A percentile compares a stretch with the other conserved stretches of the same genome.
Conservation (phyloP, 2,113 vertebrate genomes). For the Sinocyclocheilus anshuiensis region DNA sequence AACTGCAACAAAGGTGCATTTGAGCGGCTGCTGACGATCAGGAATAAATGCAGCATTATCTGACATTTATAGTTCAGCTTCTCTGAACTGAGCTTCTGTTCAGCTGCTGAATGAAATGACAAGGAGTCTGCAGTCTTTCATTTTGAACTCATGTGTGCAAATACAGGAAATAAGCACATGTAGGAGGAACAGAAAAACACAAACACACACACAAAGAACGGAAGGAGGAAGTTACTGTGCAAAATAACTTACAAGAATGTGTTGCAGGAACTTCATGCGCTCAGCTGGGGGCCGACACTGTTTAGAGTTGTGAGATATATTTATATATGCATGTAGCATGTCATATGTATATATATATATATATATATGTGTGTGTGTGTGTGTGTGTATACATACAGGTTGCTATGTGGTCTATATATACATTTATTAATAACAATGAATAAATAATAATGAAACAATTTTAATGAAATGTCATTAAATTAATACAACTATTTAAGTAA, state of each 20-base stretch:
- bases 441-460: no score
- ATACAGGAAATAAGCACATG: constrained; percentile 53
- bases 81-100: not conserved
- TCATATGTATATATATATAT: no score
- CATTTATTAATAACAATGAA: no score
- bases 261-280: not conserved
- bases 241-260: constrained; percentile 19
- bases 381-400: no score
- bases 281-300: not conserved
- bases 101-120: no score
- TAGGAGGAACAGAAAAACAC: constrained; percentile 63
- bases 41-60: not conserved
- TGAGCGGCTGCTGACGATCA: not conserved
- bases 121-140: not conserved
- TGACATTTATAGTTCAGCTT: not conserved
- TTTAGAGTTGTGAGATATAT: not conserved
- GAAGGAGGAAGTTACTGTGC: constrained; percentile 58
- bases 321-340: not conserved
- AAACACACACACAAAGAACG: constrained; percentile 64
- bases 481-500: no score
- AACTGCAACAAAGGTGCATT: not conserved
- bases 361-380: no score
- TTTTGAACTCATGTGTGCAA: not conserved
- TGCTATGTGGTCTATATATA: no score
- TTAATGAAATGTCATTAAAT: no score